Evolutionary conservation across 2,888 invertebrate genomes (phyloP).

Genomic region (Morinoia aosen): DNA sequence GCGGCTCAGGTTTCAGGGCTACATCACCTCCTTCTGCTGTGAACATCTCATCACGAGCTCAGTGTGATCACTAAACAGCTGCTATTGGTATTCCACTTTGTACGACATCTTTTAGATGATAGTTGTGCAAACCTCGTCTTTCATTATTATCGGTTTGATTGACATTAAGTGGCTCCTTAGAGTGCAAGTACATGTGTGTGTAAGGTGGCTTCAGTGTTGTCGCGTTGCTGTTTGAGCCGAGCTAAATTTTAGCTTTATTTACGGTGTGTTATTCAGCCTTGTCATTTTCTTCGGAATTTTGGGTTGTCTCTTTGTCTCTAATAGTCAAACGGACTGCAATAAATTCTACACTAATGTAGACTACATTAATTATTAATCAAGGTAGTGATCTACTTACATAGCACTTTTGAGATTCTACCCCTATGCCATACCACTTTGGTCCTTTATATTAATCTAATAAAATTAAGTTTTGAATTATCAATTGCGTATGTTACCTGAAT

Average conservation of each 20-base stretch:
- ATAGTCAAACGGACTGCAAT: too few relatives aligned
- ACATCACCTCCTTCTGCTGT: neutral
- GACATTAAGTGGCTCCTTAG: neutral
- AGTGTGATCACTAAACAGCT: neutral
- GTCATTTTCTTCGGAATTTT: too few relatives aligned
- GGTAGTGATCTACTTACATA: too few relatives aligned
- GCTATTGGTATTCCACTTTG: neutral
- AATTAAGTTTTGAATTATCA: too few relatives aligned
- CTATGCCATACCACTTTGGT: too few relatives aligned
- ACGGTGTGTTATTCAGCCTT: too few relatives aligned
- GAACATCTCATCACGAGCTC: neutral
- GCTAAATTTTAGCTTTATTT: neutral
- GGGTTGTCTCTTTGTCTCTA: too few relatives aligned
- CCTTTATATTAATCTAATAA: too few relatives aligned
- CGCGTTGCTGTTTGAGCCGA: neutral
- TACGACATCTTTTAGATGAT: neutral
- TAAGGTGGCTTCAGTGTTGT: neutral
- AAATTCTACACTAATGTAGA: too few relatives aligned
- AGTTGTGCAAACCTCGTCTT: neutral
- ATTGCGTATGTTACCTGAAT: too few relatives aligned
- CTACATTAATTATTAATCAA: too few relatives aligned
- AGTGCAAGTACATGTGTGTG: neutral
- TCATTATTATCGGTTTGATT: neutral
- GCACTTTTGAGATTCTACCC: too few relatives aligned
- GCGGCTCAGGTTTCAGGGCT: neutral